Conservation (phyloP, 2,888 invertebrate genomes). For the Serripes groenlandicus region DNA sequence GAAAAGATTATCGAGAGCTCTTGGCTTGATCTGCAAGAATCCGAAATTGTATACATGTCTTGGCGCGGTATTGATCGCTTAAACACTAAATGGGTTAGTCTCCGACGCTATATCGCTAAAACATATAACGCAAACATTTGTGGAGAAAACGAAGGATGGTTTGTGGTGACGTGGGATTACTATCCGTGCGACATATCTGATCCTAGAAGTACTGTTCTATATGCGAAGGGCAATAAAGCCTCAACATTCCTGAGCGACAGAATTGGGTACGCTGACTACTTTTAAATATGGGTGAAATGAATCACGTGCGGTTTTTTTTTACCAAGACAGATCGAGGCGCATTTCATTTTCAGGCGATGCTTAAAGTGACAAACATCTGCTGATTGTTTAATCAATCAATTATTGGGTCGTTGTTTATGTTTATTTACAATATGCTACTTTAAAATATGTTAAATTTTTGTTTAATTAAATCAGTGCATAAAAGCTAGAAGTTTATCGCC, state of each 20-base stretch:
- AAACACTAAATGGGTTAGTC: not conserved
- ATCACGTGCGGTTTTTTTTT: too few relatives aligned
- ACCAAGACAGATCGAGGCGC: too few relatives aligned
- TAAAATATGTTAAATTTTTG: too few relatives aligned
- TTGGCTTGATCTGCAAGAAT: not conserved
- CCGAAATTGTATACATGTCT: not conserved
- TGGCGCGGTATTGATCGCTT: too few relatives aligned
- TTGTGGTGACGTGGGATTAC: not conserved
- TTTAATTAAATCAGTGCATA: too few relatives aligned
- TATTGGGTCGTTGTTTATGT: too few relatives aligned
- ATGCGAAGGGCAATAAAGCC: not conserved
- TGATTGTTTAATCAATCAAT: too few relatives aligned
- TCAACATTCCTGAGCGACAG: not conserved
- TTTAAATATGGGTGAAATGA: conserved; percentile 1
- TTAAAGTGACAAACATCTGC: too few relatives aligned
- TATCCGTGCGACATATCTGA: not conserved
- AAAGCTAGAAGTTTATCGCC: too few relatives aligned
- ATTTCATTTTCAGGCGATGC: too few relatives aligned
- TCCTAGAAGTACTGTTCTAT: not conserved
- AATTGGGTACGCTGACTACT: not conserved
- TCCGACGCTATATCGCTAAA: not conserved
- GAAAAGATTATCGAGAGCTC: not conserved
- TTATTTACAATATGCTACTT: too few relatives aligned
- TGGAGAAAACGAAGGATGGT: not conserved
- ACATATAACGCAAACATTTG: not conserved